Conservation (phyloP, 2,888 invertebrate genomes). For the Heliconius sara region DNA sequence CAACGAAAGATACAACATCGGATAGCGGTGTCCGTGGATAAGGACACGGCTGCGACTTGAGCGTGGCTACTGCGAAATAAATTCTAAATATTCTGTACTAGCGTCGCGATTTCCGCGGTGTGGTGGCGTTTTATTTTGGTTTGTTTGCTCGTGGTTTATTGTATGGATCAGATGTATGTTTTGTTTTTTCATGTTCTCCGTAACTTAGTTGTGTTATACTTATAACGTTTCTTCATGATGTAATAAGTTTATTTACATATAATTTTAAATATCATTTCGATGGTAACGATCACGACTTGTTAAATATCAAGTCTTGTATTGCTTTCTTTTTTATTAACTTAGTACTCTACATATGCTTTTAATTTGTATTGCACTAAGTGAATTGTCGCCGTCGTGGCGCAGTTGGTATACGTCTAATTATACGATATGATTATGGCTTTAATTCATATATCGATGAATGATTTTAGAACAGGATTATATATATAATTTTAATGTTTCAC, state of each 20-base stretch:
- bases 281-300: not conserved
- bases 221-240: slow-evolving; percentile 21
- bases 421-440: not conserved
- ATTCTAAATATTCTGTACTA: slow-evolving; percentile 54
- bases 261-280: not conserved
- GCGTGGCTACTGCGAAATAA: slow-evolving; percentile 53
- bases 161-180: slow-evolving; percentile 40
- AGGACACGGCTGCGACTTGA: slow-evolving; percentile 59
- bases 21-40: slow-evolving; percentile 68
- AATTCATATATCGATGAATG: not conserved
- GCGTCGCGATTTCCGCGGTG: slow-evolving; percentile 52
- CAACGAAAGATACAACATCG: slow-evolving; percentile 74
- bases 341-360: slow-evolving; percentile 1
- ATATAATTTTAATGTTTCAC: not conserved
- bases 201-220: slow-evolving; percentile 39
- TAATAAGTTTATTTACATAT: slow-evolving; percentile 13
- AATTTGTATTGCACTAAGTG: slow-evolving; percentile 7
- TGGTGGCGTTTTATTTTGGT: slow-evolving; percentile 39
- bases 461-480: not conserved
- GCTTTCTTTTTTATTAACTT: not conserved
- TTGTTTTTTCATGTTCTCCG: slow-evolving; percentile 40
- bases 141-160: slow-evolving; percentile 43
- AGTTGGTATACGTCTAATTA: not conserved
- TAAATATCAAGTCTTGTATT: not conserved
- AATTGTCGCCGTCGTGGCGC: slow-evolving; percentile 4